Evolutionary conservation across 2,888 invertebrate species (phyloP).

Genomic region (Diaphora mendica): DNA sequence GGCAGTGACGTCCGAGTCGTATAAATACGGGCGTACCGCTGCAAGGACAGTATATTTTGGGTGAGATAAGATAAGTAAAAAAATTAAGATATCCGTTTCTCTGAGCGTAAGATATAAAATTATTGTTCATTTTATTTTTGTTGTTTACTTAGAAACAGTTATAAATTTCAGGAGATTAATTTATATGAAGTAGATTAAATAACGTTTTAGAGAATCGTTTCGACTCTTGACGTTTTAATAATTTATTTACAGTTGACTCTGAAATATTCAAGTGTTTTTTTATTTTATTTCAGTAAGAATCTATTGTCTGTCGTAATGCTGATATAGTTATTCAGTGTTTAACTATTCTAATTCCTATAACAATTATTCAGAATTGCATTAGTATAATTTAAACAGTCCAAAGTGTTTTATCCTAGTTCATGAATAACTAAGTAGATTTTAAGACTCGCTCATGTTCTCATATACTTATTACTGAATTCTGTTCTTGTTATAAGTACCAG

Average conservation of each 20-base stretch:
- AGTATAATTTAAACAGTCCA: too few relatives aligned
- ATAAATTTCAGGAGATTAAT: background rate
- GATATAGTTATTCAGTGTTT: too few relatives aligned
- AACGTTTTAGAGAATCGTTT: background rate
- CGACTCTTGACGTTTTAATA: too few relatives aligned
- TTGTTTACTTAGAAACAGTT: background rate
- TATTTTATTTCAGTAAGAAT: too few relatives aligned
- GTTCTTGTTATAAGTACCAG: too few relatives aligned
- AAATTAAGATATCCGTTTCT: constrained; percentile 45
- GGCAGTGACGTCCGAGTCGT: constrained; percentile 36
- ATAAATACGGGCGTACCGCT: constrained; percentile 46
- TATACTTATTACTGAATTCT: too few relatives aligned
- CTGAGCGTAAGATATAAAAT: constrained; percentile 12
- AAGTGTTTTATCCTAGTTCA: background rate
- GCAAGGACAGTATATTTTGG: constrained; percentile 56
- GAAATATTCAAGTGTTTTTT: too few relatives aligned
- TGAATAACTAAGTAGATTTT: background rate
- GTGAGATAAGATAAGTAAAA: constrained; percentile 56
- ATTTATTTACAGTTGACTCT: too few relatives aligned
- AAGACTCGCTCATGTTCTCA: background rate
- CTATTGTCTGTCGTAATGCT: too few relatives aligned
- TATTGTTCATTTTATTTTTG: background rate
- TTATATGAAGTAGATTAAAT: background rate
- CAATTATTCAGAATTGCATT: too few relatives aligned
- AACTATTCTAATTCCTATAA: too few relatives aligned